These are phyloP conservation scores for Cataglyphis cursor DNA, from an alignment of 2,888 invertebrate genomes.

Conservation along the genomic window DNA sequence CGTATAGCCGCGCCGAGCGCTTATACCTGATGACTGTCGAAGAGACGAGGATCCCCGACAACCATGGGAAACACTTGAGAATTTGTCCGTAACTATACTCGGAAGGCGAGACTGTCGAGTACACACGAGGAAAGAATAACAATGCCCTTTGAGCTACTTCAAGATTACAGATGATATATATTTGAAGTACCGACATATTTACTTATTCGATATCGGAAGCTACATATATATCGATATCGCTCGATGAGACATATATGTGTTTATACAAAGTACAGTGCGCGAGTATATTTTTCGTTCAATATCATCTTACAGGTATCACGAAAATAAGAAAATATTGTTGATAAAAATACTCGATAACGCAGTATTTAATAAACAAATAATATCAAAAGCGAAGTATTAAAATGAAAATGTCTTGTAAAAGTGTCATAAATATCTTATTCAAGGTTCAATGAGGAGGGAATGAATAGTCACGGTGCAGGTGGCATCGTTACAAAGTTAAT, in stretches of 20 bases:
- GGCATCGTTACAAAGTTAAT: slow-evolving; percentile 38
- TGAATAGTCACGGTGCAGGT: slow-evolving; percentile 2
- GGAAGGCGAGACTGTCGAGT: slow-evolving; percentile 57
- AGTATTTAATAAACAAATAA: background rate
- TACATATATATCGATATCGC: background rate
- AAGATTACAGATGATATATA: slow-evolving; percentile 33
- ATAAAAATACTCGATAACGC: background rate
- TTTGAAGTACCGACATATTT: slow-evolving; percentile 18
- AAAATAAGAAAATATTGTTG: background rate
- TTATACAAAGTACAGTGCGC: background rate
- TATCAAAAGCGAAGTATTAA: background rate
- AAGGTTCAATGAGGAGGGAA: background rate
- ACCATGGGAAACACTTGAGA: slow-evolving; percentile 85
- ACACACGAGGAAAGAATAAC: slow-evolving; percentile 1
- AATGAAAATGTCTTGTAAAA: background rate
- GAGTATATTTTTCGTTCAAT: background rate
- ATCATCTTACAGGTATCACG: background rate
- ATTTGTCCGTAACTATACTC: slow-evolving; percentile 72
- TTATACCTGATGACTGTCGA: slow-evolving; percentile 65
- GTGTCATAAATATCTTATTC: slow-evolving; percentile 6
- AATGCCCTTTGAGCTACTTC: background rate
- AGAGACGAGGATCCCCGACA: slow-evolving; percentile 77
- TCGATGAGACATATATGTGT: slow-evolving; percentile 1
- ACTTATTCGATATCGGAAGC: slow-evolving; percentile 16
- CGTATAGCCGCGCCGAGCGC: slow-evolving; percentile 24